Conservation (phyloP, 2,797 vertebrate species). For the Salarias fasciatus region DNA sequence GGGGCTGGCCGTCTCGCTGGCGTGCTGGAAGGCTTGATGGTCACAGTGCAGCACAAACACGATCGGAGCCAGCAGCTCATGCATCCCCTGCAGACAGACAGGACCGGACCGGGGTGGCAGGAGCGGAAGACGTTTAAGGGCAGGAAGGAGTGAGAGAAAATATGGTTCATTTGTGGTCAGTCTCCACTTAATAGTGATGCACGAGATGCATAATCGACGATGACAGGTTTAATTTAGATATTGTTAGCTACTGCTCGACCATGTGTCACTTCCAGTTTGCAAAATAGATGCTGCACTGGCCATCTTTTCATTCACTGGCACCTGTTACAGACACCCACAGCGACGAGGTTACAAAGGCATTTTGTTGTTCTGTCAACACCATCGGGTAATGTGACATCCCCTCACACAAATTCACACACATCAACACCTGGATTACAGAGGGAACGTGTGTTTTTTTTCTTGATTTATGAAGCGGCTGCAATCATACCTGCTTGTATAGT, state of each 20-base stretch:
- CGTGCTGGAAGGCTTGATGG: slow-evolving; percentile 97
- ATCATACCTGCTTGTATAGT: slow-evolving; percentile 95
- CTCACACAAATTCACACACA: background rate
- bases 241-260: slow-evolving; percentile 62
- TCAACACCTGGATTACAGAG: too few relatives aligned
- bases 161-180: slow-evolving; percentile 60
- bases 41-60: slow-evolving; percentile 97
- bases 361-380: slow-evolving; percentile 43
- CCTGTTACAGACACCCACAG: slow-evolving; percentile 59
- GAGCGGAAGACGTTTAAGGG: slow-evolving; percentile 5
- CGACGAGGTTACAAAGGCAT: slow-evolving; percentile 56
- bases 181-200: slow-evolving; percentile 70
- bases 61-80: slow-evolving; percentile 95
- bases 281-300: slow-evolving; percentile 49
- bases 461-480: background rate
- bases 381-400: background rate
- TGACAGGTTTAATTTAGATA: slow-evolving; percentile 75
- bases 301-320: slow-evolving; percentile 53
- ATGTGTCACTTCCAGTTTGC: slow-evolving; percentile 76
- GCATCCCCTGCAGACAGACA: slow-evolving; percentile 89
- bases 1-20: slow-evolving; percentile 93
- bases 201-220: slow-evolving; percentile 67
- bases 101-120: background rate
- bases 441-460: too few relatives aligned
- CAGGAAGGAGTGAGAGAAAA: slow-evolving; percentile 21